phyloP scores from a whole-genome alignment of 1,140 invertebrate species.

The Probaryconus sp. region DNA sequence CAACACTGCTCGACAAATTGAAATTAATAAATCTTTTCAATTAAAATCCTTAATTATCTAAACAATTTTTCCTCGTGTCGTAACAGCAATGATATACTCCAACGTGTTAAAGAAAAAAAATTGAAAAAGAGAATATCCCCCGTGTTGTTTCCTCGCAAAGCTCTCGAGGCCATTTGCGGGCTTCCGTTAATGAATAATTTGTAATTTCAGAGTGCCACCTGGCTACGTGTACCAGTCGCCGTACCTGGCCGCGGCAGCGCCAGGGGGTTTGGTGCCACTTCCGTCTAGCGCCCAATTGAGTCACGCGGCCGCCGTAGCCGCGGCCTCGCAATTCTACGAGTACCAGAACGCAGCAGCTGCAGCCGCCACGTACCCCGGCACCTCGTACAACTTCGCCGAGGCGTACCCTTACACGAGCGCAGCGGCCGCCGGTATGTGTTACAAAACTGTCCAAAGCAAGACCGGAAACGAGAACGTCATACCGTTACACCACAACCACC shows the following conservation, averaged over 20 bases:
- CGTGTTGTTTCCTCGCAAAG: conserved; percentile 31
- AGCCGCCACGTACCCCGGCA: conserved; percentile 83
- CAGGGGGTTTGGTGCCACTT: conserved; percentile 82
- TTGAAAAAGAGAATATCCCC: conserved; percentile 48
- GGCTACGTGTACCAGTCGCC: conserved; percentile 86
- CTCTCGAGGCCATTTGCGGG: conserved; percentile 40
- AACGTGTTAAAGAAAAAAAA: conserved; percentile 39
- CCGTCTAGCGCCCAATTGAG: conserved; percentile 81
- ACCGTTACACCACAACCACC: conserved; percentile 64
- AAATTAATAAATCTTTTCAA: background rate
- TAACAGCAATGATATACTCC: conserved; percentile 23
- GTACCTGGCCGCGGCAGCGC: conserved; percentile 82
- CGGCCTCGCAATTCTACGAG: conserved; percentile 86
- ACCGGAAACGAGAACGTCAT: conserved; percentile 59
- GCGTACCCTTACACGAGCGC: conserved; percentile 83
- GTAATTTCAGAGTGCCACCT: conserved; percentile 83
- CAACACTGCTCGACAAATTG: background rate
- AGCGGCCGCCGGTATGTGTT: conserved; percentile 78
- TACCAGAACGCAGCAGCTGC: conserved; percentile 84
- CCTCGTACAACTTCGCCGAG: conserved; percentile 85
- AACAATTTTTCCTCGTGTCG: no score
- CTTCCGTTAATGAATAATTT: conserved; percentile 43
- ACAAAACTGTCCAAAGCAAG: conserved; percentile 72
- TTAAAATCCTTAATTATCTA: no score
- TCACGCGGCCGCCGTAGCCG: conserved; percentile 85